phyloP scores from a whole-genome alignment of 1,140 invertebrate genomes.

The Scylla paramamosain region DNA sequence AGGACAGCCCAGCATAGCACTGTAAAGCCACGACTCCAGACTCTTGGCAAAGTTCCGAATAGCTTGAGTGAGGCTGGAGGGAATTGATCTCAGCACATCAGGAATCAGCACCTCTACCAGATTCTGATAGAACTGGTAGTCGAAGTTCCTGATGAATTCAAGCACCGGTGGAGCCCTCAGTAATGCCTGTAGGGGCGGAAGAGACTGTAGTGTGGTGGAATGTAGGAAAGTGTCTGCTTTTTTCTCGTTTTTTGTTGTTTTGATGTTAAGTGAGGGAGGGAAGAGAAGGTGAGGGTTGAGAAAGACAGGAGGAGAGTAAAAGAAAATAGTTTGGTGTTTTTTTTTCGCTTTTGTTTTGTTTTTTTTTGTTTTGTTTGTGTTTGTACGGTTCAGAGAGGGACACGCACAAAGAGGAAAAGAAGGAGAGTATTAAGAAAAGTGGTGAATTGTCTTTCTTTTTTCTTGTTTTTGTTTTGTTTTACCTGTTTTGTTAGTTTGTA shows the following conservation, averaged over 20 bases:
- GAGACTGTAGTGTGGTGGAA: background rate
- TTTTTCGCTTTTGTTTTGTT: no score
- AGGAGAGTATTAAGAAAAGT: no score
- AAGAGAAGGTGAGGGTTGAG: background rate
- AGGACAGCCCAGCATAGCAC: constrained; percentile 92
- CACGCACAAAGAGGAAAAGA: background rate
- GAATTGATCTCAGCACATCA: constrained; percentile 96
- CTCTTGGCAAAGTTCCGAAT: constrained; percentile 96
- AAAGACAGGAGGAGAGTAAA: background rate
- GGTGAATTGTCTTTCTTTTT: no score
- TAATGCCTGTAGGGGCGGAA: constrained; percentile 61
- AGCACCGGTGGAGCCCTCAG: constrained; percentile 82
- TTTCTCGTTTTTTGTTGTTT: background rate
- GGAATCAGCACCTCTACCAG: constrained; percentile 97
- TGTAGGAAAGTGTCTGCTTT: background rate
- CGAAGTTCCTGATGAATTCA: constrained; percentile 89
- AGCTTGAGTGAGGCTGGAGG: constrained; percentile 94
- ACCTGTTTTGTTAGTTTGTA: no score
- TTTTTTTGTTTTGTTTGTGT: background rate
- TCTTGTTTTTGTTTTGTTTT: no score
- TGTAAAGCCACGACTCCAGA: constrained; percentile 92
- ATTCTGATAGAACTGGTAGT: constrained; percentile 97
- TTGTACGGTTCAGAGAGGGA: background rate
- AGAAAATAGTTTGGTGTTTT: no score
- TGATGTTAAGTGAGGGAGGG: no score